A percentile compares a stretch with the other conserved stretches of the same genome.
phyloP scores from a whole-genome alignment of 2,888 invertebrate genomes.

The Melangyna quadrimaculata region DNA sequence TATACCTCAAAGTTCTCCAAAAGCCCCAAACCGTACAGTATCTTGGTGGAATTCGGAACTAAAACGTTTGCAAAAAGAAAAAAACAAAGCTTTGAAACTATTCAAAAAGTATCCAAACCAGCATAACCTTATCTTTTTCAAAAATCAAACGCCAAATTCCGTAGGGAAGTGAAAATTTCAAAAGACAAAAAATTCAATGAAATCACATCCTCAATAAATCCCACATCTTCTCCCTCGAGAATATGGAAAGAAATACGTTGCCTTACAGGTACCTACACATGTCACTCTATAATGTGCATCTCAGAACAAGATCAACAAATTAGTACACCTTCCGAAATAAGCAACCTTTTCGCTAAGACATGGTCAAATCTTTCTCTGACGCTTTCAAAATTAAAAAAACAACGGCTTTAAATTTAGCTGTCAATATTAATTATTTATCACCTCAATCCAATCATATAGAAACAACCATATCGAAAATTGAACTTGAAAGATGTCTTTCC shows the following conservation, averaged over 20 bases:
- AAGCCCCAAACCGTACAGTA: background rate
- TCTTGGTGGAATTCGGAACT: too few species aligned
- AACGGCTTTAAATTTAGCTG: background rate
- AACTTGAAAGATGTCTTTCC: background rate
- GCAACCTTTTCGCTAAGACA: too few species aligned
- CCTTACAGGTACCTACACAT: background rate
- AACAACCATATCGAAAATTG: background rate
- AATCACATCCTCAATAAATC: background rate
- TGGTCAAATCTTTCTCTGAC: too few species aligned
- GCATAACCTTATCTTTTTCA: background rate
- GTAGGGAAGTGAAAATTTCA: background rate
- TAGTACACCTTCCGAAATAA: too few species aligned
- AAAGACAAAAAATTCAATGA: too few species aligned
- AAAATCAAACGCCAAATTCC: background rate
- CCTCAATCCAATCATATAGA: background rate
- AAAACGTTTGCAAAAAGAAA: background rate
- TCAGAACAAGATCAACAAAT: too few species aligned
- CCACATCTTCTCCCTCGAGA: background rate
- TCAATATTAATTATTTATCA: background rate
- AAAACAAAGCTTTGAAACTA: background rate
- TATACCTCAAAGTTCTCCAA: conserved; percentile 11
- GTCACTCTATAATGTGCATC: too few species aligned
- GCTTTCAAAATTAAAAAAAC: background rate
- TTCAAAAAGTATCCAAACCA: background rate
- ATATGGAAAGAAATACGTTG: background rate